A percentile compares a stretch with the other conserved stretches of the same genome.
Evolutionary conservation across 2,113 vertebrate genomes (phyloP).

Genomic region (Eurystomus gularis): DNA sequence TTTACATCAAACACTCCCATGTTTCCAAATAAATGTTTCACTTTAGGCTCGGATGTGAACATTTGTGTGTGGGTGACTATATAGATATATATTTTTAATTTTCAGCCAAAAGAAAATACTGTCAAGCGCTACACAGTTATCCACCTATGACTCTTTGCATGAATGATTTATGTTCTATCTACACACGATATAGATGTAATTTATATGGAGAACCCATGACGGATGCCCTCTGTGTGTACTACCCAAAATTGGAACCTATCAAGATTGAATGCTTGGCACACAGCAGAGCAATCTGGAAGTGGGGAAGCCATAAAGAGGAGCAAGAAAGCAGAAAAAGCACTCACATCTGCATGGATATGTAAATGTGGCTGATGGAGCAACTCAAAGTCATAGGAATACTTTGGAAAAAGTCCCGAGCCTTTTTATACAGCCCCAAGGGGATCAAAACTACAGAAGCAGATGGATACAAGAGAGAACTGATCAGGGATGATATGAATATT

Average conservation of each 20-base stretch:
- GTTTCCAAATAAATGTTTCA: neutral
- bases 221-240: neutral
- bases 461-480: neutral
- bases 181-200: neutral
- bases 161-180: slow-evolving; percentile 1
- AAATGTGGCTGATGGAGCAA: neutral
- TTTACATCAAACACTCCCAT: neutral
- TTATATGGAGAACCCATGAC: neutral
- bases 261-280: neutral
- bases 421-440: neutral
- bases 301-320: neutral
- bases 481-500: neutral
- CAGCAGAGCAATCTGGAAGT: neutral
- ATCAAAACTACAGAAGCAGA: neutral
- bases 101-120: neutral
- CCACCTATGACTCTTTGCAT: neutral
- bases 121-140: accelerated
- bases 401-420: neutral
- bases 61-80: neutral
- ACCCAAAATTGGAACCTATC: slow-evolving; percentile 9
- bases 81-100: neutral
- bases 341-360: neutral
- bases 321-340: neutral
- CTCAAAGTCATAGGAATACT: neutral
- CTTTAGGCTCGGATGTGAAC: neutral